Percentiles rank a stretch among this genome's conserved stretches.
phyloP scores from a whole-genome alignment of 2,888 invertebrate genomes.

The Anthophora plumipes region DNA sequence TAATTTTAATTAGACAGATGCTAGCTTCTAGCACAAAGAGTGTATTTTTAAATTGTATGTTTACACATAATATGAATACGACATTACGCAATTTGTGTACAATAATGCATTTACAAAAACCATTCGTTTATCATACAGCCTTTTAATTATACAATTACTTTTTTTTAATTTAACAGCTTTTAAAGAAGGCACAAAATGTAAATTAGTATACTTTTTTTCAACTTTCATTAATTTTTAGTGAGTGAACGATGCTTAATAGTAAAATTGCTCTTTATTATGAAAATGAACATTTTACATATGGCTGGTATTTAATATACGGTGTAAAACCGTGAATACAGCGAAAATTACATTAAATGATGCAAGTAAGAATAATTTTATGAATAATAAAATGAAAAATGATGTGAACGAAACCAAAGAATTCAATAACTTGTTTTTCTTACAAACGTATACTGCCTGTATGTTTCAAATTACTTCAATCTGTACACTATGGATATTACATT shows the following conservation, averaged over 20 bases:
- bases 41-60: constrained; percentile 47
- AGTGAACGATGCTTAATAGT: constrained; percentile 67
- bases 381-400: constrained; percentile 63
- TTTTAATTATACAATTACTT: constrained; percentile 9
- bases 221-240: constrained; percentile 30
- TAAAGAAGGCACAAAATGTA: constrained; percentile 52
- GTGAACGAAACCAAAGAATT: constrained; percentile 48
- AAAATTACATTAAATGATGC: constrained; percentile 75
- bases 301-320: constrained; percentile 75
- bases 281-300: constrained; percentile 83
- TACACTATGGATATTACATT: constrained; percentile 36
- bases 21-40: constrained; percentile 32
- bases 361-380: constrained; percentile 64
- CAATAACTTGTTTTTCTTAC: constrained; percentile 19
- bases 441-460: constrained; percentile 26
- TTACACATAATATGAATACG: constrained; percentile 46
- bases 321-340: constrained; percentile 71
- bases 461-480: constrained; percentile 38
- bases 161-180: constrained; percentile 11
- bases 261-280: constrained; percentile 82
- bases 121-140: constrained; percentile 55
- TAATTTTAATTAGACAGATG: constrained; percentile 11
- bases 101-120: constrained; percentile 52
- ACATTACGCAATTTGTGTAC: constrained; percentile 41
- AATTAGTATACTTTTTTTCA: constrained; percentile 19